Conservation (phyloP, 2,113 vertebrate species). For the Misgurnus anguillicaudatus region DNA sequence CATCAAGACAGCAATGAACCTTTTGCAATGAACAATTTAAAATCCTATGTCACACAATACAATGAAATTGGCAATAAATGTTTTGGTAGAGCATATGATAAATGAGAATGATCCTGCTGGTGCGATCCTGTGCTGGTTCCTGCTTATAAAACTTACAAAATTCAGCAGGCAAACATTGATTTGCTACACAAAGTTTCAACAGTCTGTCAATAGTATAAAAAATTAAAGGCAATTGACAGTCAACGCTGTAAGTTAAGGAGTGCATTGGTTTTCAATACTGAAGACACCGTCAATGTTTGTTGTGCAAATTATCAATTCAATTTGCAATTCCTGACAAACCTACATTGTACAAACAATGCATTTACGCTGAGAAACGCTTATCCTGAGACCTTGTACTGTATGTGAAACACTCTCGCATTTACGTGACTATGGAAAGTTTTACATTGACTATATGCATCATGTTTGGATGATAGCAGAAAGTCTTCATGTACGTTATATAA, state of each 20-base stretch:
- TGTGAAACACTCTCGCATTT: not conserved
- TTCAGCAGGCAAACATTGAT: conserved; percentile 4
- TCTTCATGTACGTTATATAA: not conserved
- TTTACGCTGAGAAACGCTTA: conserved; percentile 1
- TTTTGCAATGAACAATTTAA: not conserved
- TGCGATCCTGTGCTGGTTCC: conserved; percentile 11
- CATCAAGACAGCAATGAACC: not conserved
- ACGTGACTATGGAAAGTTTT: not conserved
- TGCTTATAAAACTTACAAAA: not conserved
- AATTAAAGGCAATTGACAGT: conserved; percentile 10
- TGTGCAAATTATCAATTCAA: not conserved
- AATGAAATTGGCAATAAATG: not conserved
- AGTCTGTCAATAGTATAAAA: conserved; percentile 42
- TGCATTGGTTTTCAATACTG: conserved; percentile 26
- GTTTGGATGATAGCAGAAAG: conserved; percentile 14
- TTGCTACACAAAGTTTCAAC: conserved; percentile 36
- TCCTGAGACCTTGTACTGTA: conserved; percentile 8
- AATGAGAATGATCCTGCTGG: not conserved
- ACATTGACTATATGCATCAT: not conserved
- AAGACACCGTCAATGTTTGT: conserved; percentile 1
- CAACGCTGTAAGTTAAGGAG: not conserved
- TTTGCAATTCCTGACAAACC: conserved; percentile 10
- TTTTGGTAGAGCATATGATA: conserved; percentile 4
- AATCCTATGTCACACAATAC: not conserved
- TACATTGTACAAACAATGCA: conserved; percentile 2